phyloP scores from a whole-genome alignment of 2,797 vertebrate genomes.

The Streptopelia turtur region DNA sequence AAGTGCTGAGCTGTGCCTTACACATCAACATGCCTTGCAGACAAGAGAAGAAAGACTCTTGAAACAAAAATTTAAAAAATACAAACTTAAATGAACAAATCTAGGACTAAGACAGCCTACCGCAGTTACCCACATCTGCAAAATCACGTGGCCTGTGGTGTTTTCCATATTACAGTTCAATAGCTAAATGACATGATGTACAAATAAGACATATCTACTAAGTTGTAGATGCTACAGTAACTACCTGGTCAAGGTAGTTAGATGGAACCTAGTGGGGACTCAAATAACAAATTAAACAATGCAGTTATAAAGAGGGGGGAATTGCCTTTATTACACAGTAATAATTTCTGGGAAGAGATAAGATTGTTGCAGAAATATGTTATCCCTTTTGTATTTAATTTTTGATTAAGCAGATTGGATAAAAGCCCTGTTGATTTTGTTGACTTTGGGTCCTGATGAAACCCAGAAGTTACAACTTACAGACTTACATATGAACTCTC shows the following conservation, averaged over 20 bases:
- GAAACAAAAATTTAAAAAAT: not conserved
- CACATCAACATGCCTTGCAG: not conserved
- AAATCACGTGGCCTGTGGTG: not conserved
- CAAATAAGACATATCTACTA: not conserved
- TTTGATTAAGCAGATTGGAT: not conserved
- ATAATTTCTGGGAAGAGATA: not conserved
- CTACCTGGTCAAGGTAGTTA: not conserved
- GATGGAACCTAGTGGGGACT: not conserved
- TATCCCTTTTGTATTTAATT: not conserved
- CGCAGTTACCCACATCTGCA: not conserved
- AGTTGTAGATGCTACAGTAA: not conserved
- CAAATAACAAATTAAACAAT: not conserved
- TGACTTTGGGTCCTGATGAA: not conserved
- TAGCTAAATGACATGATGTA: not conserved
- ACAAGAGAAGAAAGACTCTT: not conserved
- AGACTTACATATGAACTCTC: not conserved
- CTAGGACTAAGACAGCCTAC: not conserved
- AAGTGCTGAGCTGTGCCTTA: not conserved
- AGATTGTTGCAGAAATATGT: not conserved
- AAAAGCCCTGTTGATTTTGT: not conserved
- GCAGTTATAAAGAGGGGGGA: not conserved
- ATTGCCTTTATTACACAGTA: not conserved
- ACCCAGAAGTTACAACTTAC: not conserved
- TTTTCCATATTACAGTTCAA: not conserved
- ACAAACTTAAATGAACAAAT: not conserved